Percentiles rank a stretch among this genome's conserved stretches.
phyloP scores from a whole-genome alignment of 2,888 invertebrate genomes.

The Cheilosia vulpina region DNA sequence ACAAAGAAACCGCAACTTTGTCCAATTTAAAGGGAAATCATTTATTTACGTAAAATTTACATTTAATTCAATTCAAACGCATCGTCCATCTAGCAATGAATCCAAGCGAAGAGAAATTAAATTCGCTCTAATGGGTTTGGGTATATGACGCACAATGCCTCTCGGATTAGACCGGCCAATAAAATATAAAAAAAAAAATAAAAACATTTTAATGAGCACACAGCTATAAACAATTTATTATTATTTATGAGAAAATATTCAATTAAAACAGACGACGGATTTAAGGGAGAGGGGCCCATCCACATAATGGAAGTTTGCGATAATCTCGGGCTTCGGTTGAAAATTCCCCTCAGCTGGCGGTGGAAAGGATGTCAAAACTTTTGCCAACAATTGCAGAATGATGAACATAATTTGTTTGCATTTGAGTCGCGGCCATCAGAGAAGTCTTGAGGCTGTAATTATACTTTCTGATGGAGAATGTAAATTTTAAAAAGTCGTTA shows the following conservation, averaged over 20 bases:
- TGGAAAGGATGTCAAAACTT: neutral
- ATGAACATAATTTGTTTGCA: constrained; percentile 18
- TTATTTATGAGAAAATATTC: constrained; percentile 13
- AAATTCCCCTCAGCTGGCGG: neutral
- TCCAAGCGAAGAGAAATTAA: constrained; percentile 31
- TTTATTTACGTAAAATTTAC: constrained; percentile 39
- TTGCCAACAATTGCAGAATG: constrained; percentile 26
- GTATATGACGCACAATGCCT: constrained; percentile 13
- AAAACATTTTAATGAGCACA: constrained; percentile 1
- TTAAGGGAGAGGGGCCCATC: too few relatives aligned
- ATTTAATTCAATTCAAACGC: constrained; percentile 37
- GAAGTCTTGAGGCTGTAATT: constrained; percentile 25
- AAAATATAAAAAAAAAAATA: neutral
- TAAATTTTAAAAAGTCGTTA: constrained; percentile 29
- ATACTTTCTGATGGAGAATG: constrained; percentile 24
- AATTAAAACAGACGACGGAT: constrained; percentile 9
- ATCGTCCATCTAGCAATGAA: constrained; percentile 21
- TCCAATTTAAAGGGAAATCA: neutral
- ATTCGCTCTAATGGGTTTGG: constrained; percentile 6
- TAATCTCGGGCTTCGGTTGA: neutral
- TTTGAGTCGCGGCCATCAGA: constrained; percentile 1
- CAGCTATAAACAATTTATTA: constrained; percentile 12
- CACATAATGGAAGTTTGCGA: neutral
- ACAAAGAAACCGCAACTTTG: neutral
- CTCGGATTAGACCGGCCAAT: constrained; percentile 25